Conservation (phyloP, 1,140 invertebrate genomes). For the Zelostemma sp. region DNA sequence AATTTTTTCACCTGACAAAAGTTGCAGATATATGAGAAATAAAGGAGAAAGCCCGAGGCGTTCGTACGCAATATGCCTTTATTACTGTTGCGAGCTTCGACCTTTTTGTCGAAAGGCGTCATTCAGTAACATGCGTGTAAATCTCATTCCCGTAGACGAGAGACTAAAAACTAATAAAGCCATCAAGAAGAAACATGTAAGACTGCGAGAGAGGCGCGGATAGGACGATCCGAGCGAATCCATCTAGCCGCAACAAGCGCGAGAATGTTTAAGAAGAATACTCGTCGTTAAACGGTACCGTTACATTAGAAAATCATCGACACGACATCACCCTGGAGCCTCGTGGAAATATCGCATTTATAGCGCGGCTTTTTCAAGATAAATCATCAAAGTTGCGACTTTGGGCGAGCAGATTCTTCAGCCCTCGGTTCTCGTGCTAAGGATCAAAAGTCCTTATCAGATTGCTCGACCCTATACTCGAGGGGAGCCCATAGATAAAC, state of each 20-base stretch:
- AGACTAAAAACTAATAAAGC: constrained; percentile 38
- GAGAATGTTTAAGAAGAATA: background rate
- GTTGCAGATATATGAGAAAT: background rate
- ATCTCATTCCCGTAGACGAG: background rate
- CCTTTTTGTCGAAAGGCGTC: constrained; percentile 3
- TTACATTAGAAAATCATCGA: background rate
- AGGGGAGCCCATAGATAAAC: constrained; percentile 6
- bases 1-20: background rate
- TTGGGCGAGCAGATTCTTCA: constrained; percentile 1
- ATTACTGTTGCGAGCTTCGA: background rate
- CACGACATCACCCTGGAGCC: background rate
- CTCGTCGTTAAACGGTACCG: background rate
- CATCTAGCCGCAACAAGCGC: background rate
- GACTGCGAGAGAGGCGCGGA: background rate
- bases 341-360: too few species aligned
- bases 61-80: background rate
- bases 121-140: background rate
- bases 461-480: constrained; percentile 35
- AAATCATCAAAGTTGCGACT: background rate
- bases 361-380: background rate
- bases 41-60: background rate
- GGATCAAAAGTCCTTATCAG: constrained; percentile 54
- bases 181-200: constrained; percentile 26
- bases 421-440: constrained; percentile 10
- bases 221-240: background rate